Evolutionary conservation across 1,140 invertebrate genomes (phyloP).

Genomic region (Glossosoma conforme): DNA sequence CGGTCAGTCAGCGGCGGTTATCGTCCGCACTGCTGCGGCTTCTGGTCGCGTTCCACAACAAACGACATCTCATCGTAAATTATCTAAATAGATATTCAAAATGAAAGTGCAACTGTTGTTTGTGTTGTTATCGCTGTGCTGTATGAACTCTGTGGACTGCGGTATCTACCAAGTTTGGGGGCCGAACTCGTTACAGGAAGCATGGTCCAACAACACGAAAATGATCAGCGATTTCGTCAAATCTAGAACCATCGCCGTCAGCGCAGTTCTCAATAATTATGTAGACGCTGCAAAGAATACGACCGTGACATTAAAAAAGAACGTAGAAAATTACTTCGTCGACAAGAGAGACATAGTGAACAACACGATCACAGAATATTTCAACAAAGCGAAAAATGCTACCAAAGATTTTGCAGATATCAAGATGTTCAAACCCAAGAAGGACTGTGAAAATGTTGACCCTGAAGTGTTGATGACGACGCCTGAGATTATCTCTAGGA

Average conservation of each 20-base stretch:
- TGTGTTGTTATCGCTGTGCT: too few species aligned
- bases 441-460: slow-evolving; percentile 29
- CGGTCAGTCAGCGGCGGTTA: too few species aligned
- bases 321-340: slow-evolving; percentile 12
- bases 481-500: slow-evolving; percentile 54
- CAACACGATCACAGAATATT: slow-evolving; percentile 15
- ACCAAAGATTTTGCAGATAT: slow-evolving; percentile 2
- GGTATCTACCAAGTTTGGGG: slow-evolving; percentile 18
- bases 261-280: slow-evolving; percentile 7
- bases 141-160: not conserved
- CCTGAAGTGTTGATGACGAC: slow-evolving; percentile 42
- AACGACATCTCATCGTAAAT: too few species aligned
- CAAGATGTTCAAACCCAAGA: slow-evolving; percentile 14
- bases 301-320: slow-evolving; percentile 12
- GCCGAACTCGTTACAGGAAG: slow-evolving; percentile 12
- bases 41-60: too few species aligned
- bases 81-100: too few species aligned
- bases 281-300: slow-evolving; percentile 13
- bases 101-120: too few species aligned
- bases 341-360: slow-evolving; percentile 4
- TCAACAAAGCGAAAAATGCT: slow-evolving; percentile 5
- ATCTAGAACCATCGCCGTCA: slow-evolving; percentile 2
- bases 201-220: slow-evolving; percentile 20
- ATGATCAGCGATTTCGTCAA: slow-evolving; percentile 10
- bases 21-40: too few species aligned